Evolutionary conservation across 1,140 invertebrate genomes (phyloP).

Genomic region (Drosophila aff.): DNA sequence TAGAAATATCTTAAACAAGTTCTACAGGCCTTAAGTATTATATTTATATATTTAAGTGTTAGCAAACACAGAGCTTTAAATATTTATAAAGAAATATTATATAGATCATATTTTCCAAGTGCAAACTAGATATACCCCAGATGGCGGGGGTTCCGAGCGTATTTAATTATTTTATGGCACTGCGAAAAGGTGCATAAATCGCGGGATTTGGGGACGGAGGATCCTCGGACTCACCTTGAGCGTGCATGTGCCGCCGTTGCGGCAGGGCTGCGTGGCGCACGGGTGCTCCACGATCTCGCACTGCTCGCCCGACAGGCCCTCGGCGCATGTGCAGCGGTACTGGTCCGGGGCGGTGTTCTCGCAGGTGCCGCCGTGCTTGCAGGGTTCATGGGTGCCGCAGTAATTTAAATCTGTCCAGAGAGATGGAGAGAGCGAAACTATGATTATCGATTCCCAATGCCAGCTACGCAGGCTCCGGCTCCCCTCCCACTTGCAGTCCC

Average conservation of each 20-base stretch:
- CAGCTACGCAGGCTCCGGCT: neutral
- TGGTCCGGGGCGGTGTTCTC: slow-evolving; percentile 97
- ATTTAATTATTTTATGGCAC: slow-evolving; percentile 77
- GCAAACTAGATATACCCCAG: neutral
- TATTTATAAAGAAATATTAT: neutral
- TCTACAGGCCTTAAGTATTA: neutral
- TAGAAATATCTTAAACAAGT: neutral
- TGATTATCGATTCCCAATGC: slow-evolving; percentile 52
- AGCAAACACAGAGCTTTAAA: neutral
- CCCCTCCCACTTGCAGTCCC: neutral
- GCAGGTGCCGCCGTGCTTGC: slow-evolving; percentile 97
- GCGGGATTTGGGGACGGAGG: slow-evolving; percentile 12
- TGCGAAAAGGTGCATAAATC: slow-evolving; percentile 65
- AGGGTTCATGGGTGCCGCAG: slow-evolving; percentile 98
- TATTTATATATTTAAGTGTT: no score
- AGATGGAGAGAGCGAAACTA: slow-evolving; percentile 48
- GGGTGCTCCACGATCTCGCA: slow-evolving; percentile 97
- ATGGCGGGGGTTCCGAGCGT: slow-evolving; percentile 18
- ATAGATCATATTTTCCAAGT: slow-evolving; percentile 7
- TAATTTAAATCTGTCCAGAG: slow-evolving; percentile 94
- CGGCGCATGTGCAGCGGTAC: slow-evolving; percentile 95
- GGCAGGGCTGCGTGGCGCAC: slow-evolving; percentile 94
- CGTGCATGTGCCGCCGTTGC: slow-evolving; percentile 92
- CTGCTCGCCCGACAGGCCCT: slow-evolving; percentile 95
- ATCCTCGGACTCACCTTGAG: slow-evolving; percentile 70